Base-by-base conservation (phyloP, 2,888 invertebrate species). In the Mesorhabditis spiculigera region DNA sequence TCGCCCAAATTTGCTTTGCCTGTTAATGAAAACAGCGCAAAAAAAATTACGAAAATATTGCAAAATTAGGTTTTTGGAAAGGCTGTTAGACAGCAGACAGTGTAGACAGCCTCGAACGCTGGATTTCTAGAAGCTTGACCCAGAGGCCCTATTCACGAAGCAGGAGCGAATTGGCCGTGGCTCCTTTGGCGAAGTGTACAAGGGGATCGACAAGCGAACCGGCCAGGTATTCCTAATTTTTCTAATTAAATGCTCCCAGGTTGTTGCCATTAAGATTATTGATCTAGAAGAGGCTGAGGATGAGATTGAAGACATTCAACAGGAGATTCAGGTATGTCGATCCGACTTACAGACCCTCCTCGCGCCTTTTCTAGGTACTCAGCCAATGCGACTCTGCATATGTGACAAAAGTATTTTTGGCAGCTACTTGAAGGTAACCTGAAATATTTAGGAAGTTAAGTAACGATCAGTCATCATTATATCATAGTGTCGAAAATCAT, bases 231-330 rank as follows among this genome's bases (percentile, higher is more conserved):
- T 13, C 64, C 8, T 16, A 10, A 10, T 63, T 63, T 63, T 16
- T 3, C 58, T 58, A 58, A 58, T 6, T 65, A 42, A n/a, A 63
- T 5, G n/a, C 4, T 58, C 74, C 43, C 93, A 95, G 89, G 93
- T 96, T 76, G 95, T 97, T 82, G 98, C 98, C 86, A 98, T 97
- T 86, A 97, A 97, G 89, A 95, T 97, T 83, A 96, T 98, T 83
- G 97, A 98, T 89, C 90, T 98, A 83, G 98, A 98, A 88, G 97
- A 99, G 87, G 98, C 98, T 71, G 98, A 98, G 90, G 98, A 98
- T 93, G 98, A 98, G 89, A 98, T 98, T 88, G 98, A 99, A 88
- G 98, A 98, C 87, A 98, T 98, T 85, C 98, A 98, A 88, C 98
- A 99, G 89, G 98, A 98, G 89, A 85, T 85, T 65, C 80, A 80